Evolutionary conservation across 2,888 invertebrate species (phyloP).

Genomic region (Scaeva pyrastri): DNA sequence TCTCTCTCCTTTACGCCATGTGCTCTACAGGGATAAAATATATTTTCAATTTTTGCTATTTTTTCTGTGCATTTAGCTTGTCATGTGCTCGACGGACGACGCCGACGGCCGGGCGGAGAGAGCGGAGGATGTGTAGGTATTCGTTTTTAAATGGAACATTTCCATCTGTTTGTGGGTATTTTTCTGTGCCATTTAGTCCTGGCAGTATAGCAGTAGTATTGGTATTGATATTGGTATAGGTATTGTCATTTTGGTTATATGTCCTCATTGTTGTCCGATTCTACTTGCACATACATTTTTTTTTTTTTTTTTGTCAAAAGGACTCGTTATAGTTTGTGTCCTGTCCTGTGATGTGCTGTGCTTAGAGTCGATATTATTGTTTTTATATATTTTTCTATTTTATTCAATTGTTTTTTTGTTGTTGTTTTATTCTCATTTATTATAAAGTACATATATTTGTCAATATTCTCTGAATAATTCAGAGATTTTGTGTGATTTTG

Average conservation of each 20-base stretch:
- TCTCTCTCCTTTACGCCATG: background rate
- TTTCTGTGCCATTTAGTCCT: slow-evolving; percentile 62
- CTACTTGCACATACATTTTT: background rate
- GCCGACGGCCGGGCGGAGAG: background rate
- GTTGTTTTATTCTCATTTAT: slow-evolving; percentile 16
- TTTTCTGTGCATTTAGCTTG: slow-evolving; percentile 46
- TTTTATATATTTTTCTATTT: slow-evolving; percentile 9
- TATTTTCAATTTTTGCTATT: slow-evolving; percentile 30
- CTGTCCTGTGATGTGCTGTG: slow-evolving; percentile 34
- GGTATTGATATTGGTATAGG: slow-evolving; percentile 31
- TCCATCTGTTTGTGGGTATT: slow-evolving; percentile 53
- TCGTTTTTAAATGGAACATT: slow-evolving; percentile 43
- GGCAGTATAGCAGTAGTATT: background rate
- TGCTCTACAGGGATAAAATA: slow-evolving; percentile 23
- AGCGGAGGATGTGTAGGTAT: slow-evolving; percentile 26
- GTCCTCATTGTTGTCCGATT: slow-evolving; percentile 68
- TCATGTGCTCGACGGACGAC: slow-evolving; percentile 25
- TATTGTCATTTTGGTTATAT: slow-evolving; percentile 68
- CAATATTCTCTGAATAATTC: slow-evolving; percentile 48
- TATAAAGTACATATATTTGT: no score
- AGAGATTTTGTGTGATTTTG: slow-evolving; percentile 45
- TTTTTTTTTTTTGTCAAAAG: slow-evolving; percentile 30
- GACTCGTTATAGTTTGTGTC: slow-evolving; percentile 61
- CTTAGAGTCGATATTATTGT: slow-evolving; percentile 62
- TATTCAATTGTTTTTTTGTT: slow-evolving; percentile 7